phyloP scores from a whole-genome alignment of 2,888 invertebrate genomes.

The Sminthurides aquaticus region DNA sequence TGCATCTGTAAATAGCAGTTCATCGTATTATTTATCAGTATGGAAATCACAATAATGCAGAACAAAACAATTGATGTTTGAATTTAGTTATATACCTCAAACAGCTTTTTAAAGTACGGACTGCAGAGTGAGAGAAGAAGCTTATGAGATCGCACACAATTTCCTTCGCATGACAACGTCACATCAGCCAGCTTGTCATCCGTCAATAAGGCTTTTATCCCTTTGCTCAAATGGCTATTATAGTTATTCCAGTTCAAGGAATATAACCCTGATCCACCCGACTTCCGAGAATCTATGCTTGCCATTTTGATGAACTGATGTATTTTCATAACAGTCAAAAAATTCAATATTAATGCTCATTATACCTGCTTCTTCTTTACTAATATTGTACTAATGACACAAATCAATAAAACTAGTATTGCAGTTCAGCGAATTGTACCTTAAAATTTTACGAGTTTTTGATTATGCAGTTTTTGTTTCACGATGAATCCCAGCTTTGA shows the following conservation, averaged over 20 bases:
- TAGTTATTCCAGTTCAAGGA: conserved; percentile 39
- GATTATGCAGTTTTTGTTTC: too few relatives aligned
- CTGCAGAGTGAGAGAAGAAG: conserved; percentile 32
- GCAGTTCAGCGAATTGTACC: too few relatives aligned
- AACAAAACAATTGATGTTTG: neutral
- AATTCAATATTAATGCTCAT: too few relatives aligned
- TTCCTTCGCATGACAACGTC: conserved; percentile 35
- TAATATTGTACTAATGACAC: too few relatives aligned
- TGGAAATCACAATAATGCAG: too few relatives aligned
- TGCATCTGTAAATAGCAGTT: neutral
- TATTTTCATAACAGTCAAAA: too few relatives aligned
- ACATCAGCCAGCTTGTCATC: conserved; percentile 25
- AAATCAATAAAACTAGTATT: too few relatives aligned
- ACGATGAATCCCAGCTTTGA: too few relatives aligned
- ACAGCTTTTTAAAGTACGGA: conserved; percentile 40
- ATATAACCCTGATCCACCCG: conserved; percentile 16
- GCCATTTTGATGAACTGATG: too few relatives aligned
- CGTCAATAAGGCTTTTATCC: conserved; percentile 14
- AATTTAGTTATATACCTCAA: conserved; percentile 38
- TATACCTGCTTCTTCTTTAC: too few relatives aligned
- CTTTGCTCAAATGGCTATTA: conserved; percentile 24
- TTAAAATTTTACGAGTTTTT: too few relatives aligned
- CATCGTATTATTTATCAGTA: too few relatives aligned
- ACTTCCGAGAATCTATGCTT: neutral
- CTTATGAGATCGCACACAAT: conserved; percentile 34